Conservation (phyloP, 2,113 vertebrate genomes). For the Plecturocebus donacophilus region DNA sequence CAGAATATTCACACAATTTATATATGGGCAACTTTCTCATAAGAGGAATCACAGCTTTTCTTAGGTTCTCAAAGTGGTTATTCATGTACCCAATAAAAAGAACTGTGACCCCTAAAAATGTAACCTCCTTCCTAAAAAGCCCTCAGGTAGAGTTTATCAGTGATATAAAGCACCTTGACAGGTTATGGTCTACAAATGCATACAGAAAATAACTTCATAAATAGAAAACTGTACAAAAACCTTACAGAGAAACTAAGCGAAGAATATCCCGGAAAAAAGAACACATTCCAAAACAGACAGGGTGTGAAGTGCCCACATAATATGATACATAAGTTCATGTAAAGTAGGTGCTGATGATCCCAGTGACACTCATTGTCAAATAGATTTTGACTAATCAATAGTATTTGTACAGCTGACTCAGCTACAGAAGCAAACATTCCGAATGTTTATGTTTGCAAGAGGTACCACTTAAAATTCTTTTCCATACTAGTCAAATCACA, state of each 20-base stretch:
- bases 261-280: neutral
- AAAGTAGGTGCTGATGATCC: neutral
- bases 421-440: neutral
- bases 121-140: neutral
- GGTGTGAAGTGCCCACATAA: neutral
- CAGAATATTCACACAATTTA: neutral
- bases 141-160: neutral
- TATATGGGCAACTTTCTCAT: neutral
- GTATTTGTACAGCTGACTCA: neutral
- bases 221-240: slow-evolving; percentile 2
- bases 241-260: neutral
- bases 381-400: neutral
- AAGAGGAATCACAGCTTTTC: neutral
- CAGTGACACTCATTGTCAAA: neutral
- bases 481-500: neutral
- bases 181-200: neutral
- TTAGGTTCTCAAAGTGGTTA: neutral
- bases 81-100: neutral
- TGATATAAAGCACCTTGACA: neutral
- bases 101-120: neutral
- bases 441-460: neutral
- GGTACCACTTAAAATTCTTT: neutral
- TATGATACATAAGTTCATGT: neutral
- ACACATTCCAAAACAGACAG: neutral
- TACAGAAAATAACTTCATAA: neutral